phyloP scores from a whole-genome alignment of 2,888 invertebrate species.

The Zaprionus lineosus region DNA sequence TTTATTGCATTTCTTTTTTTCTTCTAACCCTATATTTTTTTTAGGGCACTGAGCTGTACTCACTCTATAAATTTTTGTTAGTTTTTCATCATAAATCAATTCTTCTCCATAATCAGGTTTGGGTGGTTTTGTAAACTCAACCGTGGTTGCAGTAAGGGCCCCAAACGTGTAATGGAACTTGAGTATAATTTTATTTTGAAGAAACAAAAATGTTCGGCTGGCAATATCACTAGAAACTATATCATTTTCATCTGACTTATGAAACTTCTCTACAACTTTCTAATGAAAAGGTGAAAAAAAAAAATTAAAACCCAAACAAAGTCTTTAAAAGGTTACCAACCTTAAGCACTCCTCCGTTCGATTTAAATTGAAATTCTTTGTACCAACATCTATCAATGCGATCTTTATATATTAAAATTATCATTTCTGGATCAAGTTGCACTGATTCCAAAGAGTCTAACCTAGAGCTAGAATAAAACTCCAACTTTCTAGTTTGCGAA shows the following conservation, averaged over 20 bases:
- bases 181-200: conserved; percentile 83
- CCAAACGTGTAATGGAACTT: conserved; percentile 81
- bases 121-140: conserved; percentile 88
- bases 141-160: conserved; percentile 83
- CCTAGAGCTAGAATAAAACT: conserved; percentile 84
- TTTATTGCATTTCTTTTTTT: not conserved
- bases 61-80: conserved; percentile 87
- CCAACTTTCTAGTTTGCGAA: conserved; percentile 77
- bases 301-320: not conserved
- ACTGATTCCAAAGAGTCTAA: conserved; percentile 88
- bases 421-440: conserved; percentile 84
- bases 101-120: conserved; percentile 88
- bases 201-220: conserved; percentile 86
- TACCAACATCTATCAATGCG: conserved; percentile 84
- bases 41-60: too few species aligned
- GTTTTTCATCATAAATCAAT: conserved; percentile 86
- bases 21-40: too few species aligned
- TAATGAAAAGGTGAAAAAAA: conserved; percentile 56
- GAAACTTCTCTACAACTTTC: conserved; percentile 86
- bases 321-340: conserved; percentile 41
- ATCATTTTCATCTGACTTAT: conserved; percentile 83
- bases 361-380: conserved; percentile 66
- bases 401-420: conserved; percentile 85
- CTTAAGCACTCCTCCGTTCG: conserved; percentile 44
- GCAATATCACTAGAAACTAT: conserved; percentile 85